phyloP scores from a whole-genome alignment of 2,797 vertebrate genomes.

The Clarias laeviceps region DNA sequence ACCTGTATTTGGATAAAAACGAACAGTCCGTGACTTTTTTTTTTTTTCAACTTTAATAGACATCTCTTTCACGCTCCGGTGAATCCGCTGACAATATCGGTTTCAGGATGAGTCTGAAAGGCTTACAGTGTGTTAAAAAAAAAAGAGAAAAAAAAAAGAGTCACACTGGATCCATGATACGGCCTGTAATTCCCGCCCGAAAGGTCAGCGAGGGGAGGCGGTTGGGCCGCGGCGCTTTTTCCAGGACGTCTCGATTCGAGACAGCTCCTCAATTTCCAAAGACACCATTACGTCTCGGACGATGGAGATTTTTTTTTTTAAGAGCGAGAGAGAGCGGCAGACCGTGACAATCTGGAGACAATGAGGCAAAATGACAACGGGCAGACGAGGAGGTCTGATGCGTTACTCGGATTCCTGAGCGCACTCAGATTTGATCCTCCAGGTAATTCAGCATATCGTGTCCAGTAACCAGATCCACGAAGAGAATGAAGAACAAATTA shows the following conservation, averaged over 20 bases:
- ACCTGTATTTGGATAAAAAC: not conserved
- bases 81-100: constrained; percentile 8
- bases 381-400: constrained; percentile 49
- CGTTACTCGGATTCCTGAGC: constrained; percentile 60
- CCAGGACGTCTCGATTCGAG: constrained; percentile 62
- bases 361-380: constrained; percentile 64
- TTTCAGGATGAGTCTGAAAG: constrained; percentile 16
- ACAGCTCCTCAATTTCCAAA: constrained; percentile 74
- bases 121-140: constrained; percentile 24
- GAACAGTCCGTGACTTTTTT: constrained; percentile 1
- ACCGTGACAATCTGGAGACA: constrained; percentile 76
- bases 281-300: constrained; percentile 68
- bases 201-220: constrained; percentile 45
- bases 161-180: constrained; percentile 20
- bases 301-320: constrained; percentile 42
- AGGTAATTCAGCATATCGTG: constrained; percentile 81
- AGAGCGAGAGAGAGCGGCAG: constrained; percentile 58
- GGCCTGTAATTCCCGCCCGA: constrained; percentile 22
- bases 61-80: constrained; percentile 12
- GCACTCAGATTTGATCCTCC: constrained; percentile 75
- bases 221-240: constrained; percentile 64
- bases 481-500: constrained; percentile 77
- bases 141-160: constrained; percentile 13
- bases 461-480: constrained; percentile 80
- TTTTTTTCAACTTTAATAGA: constrained; percentile 26